These are phyloP conservation scores for Micropoecilia bifurca DNA, from an alignment of 2,797 vertebrate species.

Conservation along the genomic window DNA sequence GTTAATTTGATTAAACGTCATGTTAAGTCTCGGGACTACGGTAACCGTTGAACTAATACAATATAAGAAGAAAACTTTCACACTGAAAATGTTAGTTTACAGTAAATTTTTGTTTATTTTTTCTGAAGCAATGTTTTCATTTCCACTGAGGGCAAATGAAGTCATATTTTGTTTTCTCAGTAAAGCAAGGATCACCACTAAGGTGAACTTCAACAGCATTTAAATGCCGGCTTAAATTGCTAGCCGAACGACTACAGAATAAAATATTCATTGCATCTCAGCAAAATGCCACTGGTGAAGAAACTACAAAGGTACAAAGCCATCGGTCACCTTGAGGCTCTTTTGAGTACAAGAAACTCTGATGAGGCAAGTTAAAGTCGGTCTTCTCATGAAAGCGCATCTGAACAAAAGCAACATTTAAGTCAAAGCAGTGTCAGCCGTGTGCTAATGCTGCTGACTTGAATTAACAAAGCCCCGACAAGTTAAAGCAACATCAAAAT, in stretches of 20 bases:
- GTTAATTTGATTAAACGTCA: background rate
- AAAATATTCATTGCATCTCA: background rate
- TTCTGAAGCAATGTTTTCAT: background rate
- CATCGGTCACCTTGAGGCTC: background rate
- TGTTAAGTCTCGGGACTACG: background rate
- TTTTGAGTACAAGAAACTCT: background rate
- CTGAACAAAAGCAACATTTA: background rate
- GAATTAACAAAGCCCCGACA: background rate
- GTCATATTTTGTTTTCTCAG: background rate
- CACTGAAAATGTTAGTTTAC: background rate
- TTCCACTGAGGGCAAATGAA: background rate
- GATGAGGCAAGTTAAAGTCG: background rate
- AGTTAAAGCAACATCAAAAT: background rate
- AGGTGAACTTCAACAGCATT: background rate
- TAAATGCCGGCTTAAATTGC: background rate
- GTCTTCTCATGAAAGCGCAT: background rate
- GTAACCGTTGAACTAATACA: background rate
- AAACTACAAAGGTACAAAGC: background rate
- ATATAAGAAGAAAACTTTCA: background rate
- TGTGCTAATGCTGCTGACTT: background rate
- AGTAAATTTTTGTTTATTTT: background rate
- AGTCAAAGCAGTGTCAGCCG: background rate
- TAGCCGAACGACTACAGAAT: background rate
- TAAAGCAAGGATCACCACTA: background rate
- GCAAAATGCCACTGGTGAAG: conserved; percentile 2